Conservation (phyloP, 2,888 invertebrate species). For the Drepanosiphum platanoidis region DNA sequence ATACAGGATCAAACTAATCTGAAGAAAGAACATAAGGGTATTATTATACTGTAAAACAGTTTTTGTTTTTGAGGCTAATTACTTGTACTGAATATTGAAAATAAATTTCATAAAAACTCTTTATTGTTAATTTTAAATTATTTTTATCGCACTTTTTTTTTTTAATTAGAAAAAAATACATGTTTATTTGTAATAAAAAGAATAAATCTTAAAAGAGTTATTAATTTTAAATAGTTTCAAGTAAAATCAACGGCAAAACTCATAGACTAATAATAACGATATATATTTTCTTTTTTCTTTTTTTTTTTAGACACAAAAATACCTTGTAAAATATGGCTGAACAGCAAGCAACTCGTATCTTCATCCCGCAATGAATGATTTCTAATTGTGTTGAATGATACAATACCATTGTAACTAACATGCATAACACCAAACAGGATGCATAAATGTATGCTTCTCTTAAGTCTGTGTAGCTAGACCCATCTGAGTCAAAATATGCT, state of each 20-base stretch:
- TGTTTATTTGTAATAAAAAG: not conserved
- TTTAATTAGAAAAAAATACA: not conserved
- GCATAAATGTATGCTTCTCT: constrained; percentile 81
- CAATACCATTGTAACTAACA: constrained; percentile 76
- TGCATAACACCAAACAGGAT: constrained; percentile 77
- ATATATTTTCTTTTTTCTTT: not conserved
- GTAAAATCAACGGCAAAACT: not conserved
- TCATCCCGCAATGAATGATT: constrained; percentile 83
- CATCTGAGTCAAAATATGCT: constrained; percentile 68
- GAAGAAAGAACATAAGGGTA: too few relatives aligned
- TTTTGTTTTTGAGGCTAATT: too few relatives aligned
- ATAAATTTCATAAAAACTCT: not conserved
- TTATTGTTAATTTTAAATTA: too few relatives aligned
- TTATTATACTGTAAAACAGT: too few relatives aligned
- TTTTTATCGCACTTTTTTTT: not conserved
- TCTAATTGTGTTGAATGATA: constrained; percentile 67
- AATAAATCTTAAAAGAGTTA: not conserved
- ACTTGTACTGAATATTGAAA: too few relatives aligned
- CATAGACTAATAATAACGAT: not conserved
- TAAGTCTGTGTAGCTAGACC: constrained; percentile 65
- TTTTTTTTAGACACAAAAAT: constrained; percentile 60
- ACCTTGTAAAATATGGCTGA: constrained; percentile 87
- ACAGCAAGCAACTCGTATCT: constrained; percentile 82
- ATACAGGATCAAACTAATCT: too few relatives aligned
- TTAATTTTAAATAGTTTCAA: not conserved